A percentile compares a stretch with the other conserved stretches of the same genome.
phyloP scores from a whole-genome alignment of 30 jellyfish, hydroid and myxozoan species.

The Mastigias papua region DNA sequence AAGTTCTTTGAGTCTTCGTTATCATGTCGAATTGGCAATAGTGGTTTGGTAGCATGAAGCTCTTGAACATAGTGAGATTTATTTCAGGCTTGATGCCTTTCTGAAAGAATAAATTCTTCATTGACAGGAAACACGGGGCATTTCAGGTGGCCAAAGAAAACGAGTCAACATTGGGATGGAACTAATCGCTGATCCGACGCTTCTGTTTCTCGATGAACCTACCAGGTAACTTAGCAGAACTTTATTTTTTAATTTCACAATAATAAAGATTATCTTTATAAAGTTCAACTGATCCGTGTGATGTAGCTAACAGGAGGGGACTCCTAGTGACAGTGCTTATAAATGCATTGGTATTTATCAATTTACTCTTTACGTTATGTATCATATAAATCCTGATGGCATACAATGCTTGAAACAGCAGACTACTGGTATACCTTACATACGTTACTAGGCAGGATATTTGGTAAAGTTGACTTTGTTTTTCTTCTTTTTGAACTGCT shows the following conservation, averaged over 20 bases:
- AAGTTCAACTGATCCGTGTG: too few relatives aligned
- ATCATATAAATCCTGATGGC: neutral
- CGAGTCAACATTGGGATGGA: conserved; percentile 88
- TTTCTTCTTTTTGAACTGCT: too few relatives aligned
- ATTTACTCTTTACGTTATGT: neutral
- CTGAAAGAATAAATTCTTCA: neutral
- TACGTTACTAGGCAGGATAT: too few relatives aligned
- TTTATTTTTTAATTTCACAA: too few relatives aligned
- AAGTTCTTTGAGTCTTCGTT: too few relatives aligned
- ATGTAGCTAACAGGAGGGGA: too few relatives aligned
- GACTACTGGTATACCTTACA: neutral
- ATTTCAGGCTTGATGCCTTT: neutral
- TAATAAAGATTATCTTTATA: too few relatives aligned
- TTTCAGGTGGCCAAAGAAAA: conserved; percentile 81
- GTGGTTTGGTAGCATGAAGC: too few relatives aligned
- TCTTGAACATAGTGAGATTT: neutral
- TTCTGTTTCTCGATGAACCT: conserved; percentile 82
- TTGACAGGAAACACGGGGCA: conserved; percentile 76
- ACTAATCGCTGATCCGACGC: conserved; percentile 75
- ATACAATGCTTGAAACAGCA: neutral
- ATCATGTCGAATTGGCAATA: too few relatives aligned
- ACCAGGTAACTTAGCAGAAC: conserved; percentile 65
- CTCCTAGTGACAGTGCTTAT: too few relatives aligned
- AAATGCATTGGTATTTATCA: too few relatives aligned
- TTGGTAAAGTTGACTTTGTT: too few relatives aligned